Percentiles rank a stretch among this genome's conserved stretches.
Evolutionary conservation across 2,797 vertebrate genomes (phyloP).

Genomic region (Pachyuromys duprasi): DNA sequence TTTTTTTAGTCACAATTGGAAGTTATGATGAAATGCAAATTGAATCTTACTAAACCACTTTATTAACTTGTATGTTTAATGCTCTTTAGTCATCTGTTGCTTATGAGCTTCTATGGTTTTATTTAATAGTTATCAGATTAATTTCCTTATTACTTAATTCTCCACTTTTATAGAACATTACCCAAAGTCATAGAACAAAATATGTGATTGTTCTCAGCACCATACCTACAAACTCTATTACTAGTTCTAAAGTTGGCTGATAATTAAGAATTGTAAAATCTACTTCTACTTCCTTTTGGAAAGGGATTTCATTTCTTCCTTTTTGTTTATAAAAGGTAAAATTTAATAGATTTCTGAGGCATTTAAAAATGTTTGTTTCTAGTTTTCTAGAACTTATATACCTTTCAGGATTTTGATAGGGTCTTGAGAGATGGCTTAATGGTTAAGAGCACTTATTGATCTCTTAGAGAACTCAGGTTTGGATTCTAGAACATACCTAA

Average conservation of each 20-base stretch:
- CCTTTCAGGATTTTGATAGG: not conserved
- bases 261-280: not conserved
- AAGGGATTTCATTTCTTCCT: conserved; percentile 5
- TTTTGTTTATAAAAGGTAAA: conserved; percentile 31
- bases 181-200: not conserved
- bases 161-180: not conserved
- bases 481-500: no score
- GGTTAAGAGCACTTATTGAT: not conserved
- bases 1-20: not conserved
- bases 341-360: not conserved
- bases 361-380: conserved; percentile 10
- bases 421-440: not conserved
- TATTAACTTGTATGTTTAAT: not conserved
- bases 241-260: not conserved
- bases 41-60: not conserved
- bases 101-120: not conserved
- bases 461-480: not conserved
- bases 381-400: conserved; percentile 14
- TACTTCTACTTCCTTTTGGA: not conserved
- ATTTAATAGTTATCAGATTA: not conserved
- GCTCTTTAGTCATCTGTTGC: not conserved
- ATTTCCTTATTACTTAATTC: not conserved
- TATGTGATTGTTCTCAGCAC: not conserved
- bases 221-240: not conserved
- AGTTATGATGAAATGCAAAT: not conserved